Conservation (phyloP, 92 coral and sea anemone species). For the Muricea muricata region DNA sequence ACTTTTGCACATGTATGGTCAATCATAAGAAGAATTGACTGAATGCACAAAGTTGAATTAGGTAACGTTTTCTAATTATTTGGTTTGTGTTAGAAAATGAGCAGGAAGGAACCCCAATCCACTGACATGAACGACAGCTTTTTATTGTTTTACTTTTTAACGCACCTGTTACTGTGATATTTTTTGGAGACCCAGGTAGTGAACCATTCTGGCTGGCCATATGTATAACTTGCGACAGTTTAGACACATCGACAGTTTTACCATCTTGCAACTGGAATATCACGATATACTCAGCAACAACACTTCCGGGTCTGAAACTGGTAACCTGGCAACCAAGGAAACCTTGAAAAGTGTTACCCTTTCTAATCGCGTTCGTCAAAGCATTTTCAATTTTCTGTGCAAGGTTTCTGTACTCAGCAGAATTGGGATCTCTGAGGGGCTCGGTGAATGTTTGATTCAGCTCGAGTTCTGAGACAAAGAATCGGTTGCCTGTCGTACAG, state of each 20-base stretch:
- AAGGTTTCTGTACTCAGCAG: constrained; percentile 3
- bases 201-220: background rate
- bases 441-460: constrained; percentile 10
- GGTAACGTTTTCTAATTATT: too few species aligned
- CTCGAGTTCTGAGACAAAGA: constrained; percentile 4
- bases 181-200: background rate
- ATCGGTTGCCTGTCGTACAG: constrained; percentile 23
- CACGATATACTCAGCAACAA: constrained; percentile 17
- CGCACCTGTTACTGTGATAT: background rate
- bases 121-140: too few species aligned
- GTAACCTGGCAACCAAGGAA: constrained; percentile 37
- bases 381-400: constrained; percentile 27
- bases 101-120: too few species aligned
- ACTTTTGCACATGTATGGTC: too few species aligned
- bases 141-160: too few species aligned
- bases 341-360: background rate
- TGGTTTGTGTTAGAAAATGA: too few species aligned
- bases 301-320: constrained; percentile 16
- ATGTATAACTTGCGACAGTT: background rate
- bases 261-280: background rate
- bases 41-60: too few species aligned
- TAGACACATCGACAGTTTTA: background rate
- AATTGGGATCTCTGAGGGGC: constrained; percentile 23
- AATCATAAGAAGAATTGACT: too few species aligned
- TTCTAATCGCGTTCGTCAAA: background rate